Evolutionary conservation across 2,888 invertebrate genomes (phyloP).

Genomic region (Chirona hameri): DNA sequence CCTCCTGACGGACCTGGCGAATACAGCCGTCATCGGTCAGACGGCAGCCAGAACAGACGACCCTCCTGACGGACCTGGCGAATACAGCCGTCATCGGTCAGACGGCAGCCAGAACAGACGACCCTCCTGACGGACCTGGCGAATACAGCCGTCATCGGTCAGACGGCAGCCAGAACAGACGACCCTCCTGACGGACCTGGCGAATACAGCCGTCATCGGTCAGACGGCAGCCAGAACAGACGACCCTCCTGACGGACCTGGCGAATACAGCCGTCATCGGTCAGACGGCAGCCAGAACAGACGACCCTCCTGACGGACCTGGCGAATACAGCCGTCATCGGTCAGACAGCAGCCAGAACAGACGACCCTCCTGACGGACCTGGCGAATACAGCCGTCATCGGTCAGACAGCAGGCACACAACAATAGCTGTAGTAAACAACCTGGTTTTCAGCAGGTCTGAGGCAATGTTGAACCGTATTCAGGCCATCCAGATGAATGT

Average conservation of each 20-base stretch:
- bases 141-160: too few species aligned
- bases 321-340: too few species aligned
- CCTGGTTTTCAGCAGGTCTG: too few species aligned
- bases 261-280: too few species aligned
- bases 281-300: conserved; percentile 90
- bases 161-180: conserved; percentile 89
- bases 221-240: conserved; percentile 88
- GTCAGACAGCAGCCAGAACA: conserved; percentile 91
- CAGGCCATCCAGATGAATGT: too few species aligned
- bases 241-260: conserved; percentile 94
- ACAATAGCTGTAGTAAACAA: too few species aligned
- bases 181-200: conserved; percentile 92
- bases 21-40: too few species aligned
- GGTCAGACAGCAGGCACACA: too few species aligned
- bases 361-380: conserved; percentile 91
- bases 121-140: conserved; percentile 92
- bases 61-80: conserved; percentile 94
- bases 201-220: too few species aligned
- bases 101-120: conserved; percentile 90
- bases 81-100: too few species aligned
- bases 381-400: conserved; percentile 55
- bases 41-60: conserved; percentile 87
- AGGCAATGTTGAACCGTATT: too few species aligned
- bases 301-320: conserved; percentile 92
- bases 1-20: conserved; percentile 92